Conservation (phyloP, 1,140 invertebrate genomes). For the Piezodorus guildinii region DNA sequence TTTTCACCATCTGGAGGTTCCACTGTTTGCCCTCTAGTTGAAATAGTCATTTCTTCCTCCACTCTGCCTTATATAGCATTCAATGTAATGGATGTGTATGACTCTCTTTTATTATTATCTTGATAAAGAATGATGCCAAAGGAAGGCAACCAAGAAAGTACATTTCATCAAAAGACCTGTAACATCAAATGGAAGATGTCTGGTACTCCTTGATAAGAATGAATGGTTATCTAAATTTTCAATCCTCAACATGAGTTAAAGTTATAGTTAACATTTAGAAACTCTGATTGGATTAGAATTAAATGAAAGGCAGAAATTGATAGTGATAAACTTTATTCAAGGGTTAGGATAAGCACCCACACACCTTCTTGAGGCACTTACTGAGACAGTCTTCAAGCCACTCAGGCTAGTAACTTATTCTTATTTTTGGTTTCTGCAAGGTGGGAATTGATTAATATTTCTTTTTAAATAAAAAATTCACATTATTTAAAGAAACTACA, state of each 20-base stretch:
- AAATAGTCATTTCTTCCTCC: slow-evolving; percentile 43
- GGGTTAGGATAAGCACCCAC: slow-evolving; percentile 14
- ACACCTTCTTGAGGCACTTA: slow-evolving; percentile 1
- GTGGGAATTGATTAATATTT: neutral
- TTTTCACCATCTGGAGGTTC: slow-evolving; percentile 44
- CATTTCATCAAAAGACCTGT: slow-evolving; percentile 23
- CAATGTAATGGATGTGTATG: neutral
- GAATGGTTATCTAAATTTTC: neutral
- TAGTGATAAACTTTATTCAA: neutral
- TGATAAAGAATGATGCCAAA: neutral
- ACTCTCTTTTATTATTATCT: slow-evolving; percentile 3
- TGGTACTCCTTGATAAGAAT: neutral
- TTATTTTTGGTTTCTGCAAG: neutral
- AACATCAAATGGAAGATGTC: slow-evolving; percentile 11
- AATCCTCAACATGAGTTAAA: neutral
- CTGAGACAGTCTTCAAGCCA: slow-evolving; percentile 6
- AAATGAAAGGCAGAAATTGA: slow-evolving; percentile 1
- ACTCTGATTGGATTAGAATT: neutral
- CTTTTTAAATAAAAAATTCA: slow-evolving; percentile 13
- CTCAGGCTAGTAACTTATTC: neutral
- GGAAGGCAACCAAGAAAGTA: slow-evolving; percentile 10
- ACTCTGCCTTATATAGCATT: neutral
- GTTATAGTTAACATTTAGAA: too few relatives aligned
- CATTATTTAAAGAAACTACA: slow-evolving; percentile 16
- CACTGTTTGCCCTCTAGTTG: slow-evolving; percentile 47